Evolutionary conservation across 2,797 vertebrate species (phyloP).

Genomic region (Botia almorhae): DNA sequence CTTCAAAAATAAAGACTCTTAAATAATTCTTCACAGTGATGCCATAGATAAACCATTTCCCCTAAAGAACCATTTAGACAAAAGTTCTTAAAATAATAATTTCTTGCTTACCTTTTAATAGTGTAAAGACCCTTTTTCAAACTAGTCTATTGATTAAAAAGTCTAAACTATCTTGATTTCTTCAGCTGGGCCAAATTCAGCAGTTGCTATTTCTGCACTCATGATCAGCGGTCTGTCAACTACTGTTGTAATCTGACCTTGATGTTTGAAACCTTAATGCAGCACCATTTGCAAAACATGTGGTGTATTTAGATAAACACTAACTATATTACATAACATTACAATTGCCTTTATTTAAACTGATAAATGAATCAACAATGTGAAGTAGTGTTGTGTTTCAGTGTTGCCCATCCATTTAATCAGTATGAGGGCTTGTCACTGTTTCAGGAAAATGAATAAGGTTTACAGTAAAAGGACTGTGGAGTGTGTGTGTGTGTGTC

Average conservation of each 20-base stretch:
- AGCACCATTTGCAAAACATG: background rate
- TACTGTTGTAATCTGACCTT: conserved; percentile 46
- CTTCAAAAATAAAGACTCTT: no score
- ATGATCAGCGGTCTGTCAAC: conserved; percentile 18
- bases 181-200: conserved; percentile 19
- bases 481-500: conserved; percentile 39
- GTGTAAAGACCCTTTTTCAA: no score
- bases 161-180: background rate
- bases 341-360: background rate
- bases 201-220: background rate
- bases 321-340: background rate
- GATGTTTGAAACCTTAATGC: conserved; percentile 40
- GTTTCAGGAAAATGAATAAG: conserved; percentile 61
- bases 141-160: no score
- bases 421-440: conserved; percentile 57
- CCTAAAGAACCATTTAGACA: no score
- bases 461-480: conserved; percentile 63
- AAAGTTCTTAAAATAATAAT: no score
- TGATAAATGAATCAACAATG: conserved; percentile 1
- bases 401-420: conserved; percentile 53
- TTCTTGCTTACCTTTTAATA: no score
- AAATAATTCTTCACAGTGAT: no score
- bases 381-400: conserved; percentile 21
- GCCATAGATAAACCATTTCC: no score
- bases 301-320: background rate